Conservation (phyloP, 2,888 invertebrate genomes). For the Anoplius nigerrimus region DNA sequence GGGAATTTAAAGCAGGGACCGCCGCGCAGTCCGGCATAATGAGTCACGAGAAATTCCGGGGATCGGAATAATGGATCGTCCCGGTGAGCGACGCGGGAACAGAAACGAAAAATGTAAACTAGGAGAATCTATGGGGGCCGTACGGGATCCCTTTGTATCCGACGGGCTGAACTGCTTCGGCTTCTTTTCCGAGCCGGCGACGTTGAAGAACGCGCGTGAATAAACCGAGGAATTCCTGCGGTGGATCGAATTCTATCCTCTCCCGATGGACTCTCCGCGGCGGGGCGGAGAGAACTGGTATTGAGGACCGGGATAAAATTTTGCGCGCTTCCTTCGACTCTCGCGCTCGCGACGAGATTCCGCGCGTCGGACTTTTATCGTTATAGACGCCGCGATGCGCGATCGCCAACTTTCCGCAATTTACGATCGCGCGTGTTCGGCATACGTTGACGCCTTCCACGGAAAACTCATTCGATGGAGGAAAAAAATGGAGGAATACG, state of each 20-base stretch:
- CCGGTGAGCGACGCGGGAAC: slow-evolving; percentile 37
- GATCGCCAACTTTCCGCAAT: slow-evolving; percentile 14
- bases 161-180: slow-evolving; percentile 19
- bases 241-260: slow-evolving; percentile 41
- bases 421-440: no score
- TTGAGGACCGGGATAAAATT: slow-evolving; percentile 13
- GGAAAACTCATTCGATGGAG: not conserved
- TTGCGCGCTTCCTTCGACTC: slow-evolving; percentile 28
- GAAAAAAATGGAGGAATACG: not conserved
- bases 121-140: slow-evolving; percentile 41
- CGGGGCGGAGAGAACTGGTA: slow-evolving; percentile 13
- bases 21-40: slow-evolving; percentile 39
- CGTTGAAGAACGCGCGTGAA: slow-evolving; percentile 35
- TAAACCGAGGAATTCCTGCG: slow-evolving; percentile 44
- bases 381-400: not conserved
- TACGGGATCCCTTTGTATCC: slow-evolving; percentile 38
- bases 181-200: slow-evolving; percentile 15
- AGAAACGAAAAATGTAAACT: slow-evolving; percentile 57
- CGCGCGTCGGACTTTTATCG: not conserved
- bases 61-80: slow-evolving; percentile 48
- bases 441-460: no score
- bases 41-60: slow-evolving; percentile 50
- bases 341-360: slow-evolving; percentile 14
- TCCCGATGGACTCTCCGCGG: slow-evolving; percentile 24
- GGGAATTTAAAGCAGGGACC: slow-evolving; percentile 45